These are phyloP conservation scores for Capreolus pygargus DNA, from an alignment of 2,113 vertebrate species.

Conservation along the genomic window DNA sequence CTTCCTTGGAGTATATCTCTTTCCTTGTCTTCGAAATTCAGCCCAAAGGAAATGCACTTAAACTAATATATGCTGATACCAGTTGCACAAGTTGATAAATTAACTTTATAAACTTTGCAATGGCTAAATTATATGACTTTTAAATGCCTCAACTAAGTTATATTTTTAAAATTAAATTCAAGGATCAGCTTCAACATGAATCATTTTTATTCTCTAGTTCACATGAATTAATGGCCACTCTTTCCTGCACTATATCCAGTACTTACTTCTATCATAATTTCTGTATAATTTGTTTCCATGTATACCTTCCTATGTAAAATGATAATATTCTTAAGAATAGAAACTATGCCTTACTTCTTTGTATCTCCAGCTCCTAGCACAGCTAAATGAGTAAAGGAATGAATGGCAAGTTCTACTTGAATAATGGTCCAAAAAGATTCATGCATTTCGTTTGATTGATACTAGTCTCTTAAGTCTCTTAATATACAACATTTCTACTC, in stretches of 20 bases:
- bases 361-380: background rate
- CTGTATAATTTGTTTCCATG: background rate
- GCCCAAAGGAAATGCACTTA: background rate
- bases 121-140: background rate
- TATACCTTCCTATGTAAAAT: background rate
- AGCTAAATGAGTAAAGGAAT: background rate
- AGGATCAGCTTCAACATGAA: background rate
- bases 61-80: background rate
- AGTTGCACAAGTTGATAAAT: background rate
- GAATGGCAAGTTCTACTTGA: background rate
- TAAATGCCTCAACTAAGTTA: background rate
- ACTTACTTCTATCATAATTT: background rate
- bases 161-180: background rate
- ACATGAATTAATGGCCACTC: background rate
- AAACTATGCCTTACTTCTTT: background rate
- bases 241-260: background rate
- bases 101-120: background rate
- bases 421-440: background rate
- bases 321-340: background rate
- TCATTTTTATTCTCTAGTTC: background rate
- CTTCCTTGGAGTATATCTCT: background rate
- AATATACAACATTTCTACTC: background rate
- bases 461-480: background rate
- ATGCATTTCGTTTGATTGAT: background rate
- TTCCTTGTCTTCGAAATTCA: background rate